Evolutionary conservation across 2,888 invertebrate genomes (phyloP).

Genomic region (Lacanobia oleracea): DNA sequence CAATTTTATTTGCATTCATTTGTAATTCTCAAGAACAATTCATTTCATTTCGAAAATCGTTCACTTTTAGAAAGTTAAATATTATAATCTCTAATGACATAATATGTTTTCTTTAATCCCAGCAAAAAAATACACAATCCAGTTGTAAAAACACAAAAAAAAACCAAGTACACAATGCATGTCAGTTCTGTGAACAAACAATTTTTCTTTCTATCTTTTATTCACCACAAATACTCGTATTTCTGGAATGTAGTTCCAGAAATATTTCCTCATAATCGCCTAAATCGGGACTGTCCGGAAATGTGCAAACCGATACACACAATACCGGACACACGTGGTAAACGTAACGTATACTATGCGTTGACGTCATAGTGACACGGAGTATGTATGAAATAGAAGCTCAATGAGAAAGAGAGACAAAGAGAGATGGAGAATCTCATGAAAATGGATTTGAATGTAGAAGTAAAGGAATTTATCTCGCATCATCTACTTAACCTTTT

Average conservation of each 20-base stretch:
- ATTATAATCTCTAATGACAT: no score
- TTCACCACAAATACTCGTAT: no score
- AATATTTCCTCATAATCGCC: conserved; percentile 17
- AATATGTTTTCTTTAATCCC: no score
- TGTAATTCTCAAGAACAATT: no score
- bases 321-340: conserved; percentile 41
- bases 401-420: not conserved
- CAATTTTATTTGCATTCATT: no score
- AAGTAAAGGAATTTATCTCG: not conserved
- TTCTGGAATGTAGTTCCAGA: not conserved
- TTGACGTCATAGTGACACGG: conserved; percentile 17
- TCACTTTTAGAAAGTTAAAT: no score
- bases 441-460: not conserved
- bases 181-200: no score
- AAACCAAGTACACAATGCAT: not conserved
- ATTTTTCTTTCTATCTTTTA: not conserved
- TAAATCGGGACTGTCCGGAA: conserved; percentile 34
- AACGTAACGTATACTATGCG: conserved; percentile 25
- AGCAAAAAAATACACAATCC: no score
- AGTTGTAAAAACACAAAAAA: no score
- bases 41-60: no score
- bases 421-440: not conserved
- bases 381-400: conserved; percentile 11
- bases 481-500: not conserved
- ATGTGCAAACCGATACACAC: conserved; percentile 13